These are phyloP conservation scores for Pampus argenteus DNA, from an alignment of 2,797 vertebrate species.

Conservation along the genomic window DNA sequence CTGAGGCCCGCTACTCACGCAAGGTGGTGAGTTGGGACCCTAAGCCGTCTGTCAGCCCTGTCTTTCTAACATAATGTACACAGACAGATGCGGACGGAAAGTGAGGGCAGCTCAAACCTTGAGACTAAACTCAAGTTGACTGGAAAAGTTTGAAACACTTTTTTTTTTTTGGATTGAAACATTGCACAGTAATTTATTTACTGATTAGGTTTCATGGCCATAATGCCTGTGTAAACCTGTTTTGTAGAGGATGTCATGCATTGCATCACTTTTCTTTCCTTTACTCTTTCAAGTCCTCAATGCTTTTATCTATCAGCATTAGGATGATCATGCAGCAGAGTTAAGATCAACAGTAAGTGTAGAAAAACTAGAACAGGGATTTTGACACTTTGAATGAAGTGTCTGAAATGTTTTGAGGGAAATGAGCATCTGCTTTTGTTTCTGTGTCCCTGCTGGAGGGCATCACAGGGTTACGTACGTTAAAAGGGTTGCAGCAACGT, in stretches of 20 bases:
- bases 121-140: slow-evolving; percentile 36
- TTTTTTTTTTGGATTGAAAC: slow-evolving; percentile 38
- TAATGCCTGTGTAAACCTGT: slow-evolving; percentile 48
- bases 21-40: slow-evolving; percentile 79
- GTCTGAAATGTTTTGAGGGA: slow-evolving; percentile 28
- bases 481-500: slow-evolving; percentile 34
- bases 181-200: slow-evolving; percentile 34
- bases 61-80: slow-evolving; percentile 47
- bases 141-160: neutral
- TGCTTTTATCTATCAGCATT: slow-evolving; percentile 8
- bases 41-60: slow-evolving; percentile 77
- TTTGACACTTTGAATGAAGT: slow-evolving; percentile 26
- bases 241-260: slow-evolving; percentile 34
- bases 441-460: slow-evolving; percentile 41
- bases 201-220: slow-evolving; percentile 56
- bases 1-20: slow-evolving; percentile 62
- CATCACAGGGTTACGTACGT: slow-evolving; percentile 33
- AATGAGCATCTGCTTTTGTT: slow-evolving; percentile 44
- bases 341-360: neutral
- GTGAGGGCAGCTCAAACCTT: slow-evolving; percentile 21
- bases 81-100: slow-evolving; percentile 41
- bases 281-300: neutral
- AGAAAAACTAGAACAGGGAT: neutral
- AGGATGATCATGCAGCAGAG: neutral
- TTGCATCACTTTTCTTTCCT: slow-evolving; percentile 7